Evolutionary conservation across 2,113 vertebrate species (phyloP).

Genomic region (Oostethus manadensis): DNA sequence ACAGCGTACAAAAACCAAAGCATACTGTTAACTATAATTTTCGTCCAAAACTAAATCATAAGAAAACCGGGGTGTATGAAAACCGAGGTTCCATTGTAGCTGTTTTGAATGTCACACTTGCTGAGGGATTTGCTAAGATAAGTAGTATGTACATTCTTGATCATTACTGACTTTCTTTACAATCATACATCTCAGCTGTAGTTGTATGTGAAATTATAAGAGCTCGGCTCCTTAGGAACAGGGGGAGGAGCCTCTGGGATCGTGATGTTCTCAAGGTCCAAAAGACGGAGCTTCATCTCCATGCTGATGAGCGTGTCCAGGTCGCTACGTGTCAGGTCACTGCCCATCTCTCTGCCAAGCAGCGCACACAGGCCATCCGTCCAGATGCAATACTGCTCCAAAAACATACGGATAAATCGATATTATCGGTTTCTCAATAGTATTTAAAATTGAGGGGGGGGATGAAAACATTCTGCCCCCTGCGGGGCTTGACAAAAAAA

Average conservation of each 20-base stretch:
- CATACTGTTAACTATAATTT: no score
- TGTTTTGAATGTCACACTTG: background rate
- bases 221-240: conserved; percentile 94
- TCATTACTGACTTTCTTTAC: conserved; percentile 29
- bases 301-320: conserved; percentile 95
- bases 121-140: conserved; percentile 16
- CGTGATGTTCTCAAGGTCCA: conserved; percentile 95
- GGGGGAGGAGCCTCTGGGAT: conserved; percentile 92
- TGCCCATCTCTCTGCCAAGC: conserved; percentile 93
- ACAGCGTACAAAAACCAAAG: no score
- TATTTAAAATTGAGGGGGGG: no score
- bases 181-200: conserved; percentile 80
- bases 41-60: no score
- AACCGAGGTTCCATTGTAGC: background rate
- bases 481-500: no score
- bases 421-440: no score
- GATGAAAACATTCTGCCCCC: no score
- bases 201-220: conserved; percentile 96
- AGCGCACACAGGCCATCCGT: conserved; percentile 91
- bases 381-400: conserved; percentile 92
- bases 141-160: conserved; percentile 11
- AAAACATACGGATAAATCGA: conserved; percentile 17
- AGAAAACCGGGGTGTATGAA: no score
- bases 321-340: conserved; percentile 93
- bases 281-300: conserved; percentile 97